phyloP scores from a whole-genome alignment of 2,888 invertebrate species.

The Cataglyphis cursor region DNA sequence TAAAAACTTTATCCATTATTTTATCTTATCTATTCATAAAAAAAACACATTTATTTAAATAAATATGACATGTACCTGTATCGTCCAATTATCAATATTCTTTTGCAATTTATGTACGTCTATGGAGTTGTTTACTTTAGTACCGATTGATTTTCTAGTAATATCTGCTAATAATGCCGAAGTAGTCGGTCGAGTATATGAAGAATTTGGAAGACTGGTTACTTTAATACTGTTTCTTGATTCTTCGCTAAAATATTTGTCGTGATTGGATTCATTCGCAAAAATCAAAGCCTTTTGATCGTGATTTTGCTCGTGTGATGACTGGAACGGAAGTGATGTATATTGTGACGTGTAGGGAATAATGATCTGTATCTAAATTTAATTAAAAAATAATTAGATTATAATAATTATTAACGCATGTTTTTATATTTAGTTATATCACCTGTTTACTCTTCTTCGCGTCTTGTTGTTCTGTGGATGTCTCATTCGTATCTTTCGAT shows the following conservation, averaged over 20 bases:
- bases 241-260: slow-evolving; percentile 84
- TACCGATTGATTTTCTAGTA: slow-evolving; percentile 73
- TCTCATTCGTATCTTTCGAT: not conserved
- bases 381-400: not conserved
- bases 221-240: slow-evolving; percentile 65
- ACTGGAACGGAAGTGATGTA: slow-evolving; percentile 88
- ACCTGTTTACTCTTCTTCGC: slow-evolving; percentile 82
- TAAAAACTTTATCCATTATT: not conserved
- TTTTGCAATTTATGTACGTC: slow-evolving; percentile 93
- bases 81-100: slow-evolving; percentile 95
- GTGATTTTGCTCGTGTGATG: slow-evolving; percentile 68
- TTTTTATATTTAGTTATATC: slow-evolving; percentile 5
- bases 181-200: not conserved
- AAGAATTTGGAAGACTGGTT: slow-evolving; percentile 71
- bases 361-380: slow-evolving; percentile 91
- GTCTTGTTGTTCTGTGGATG: slow-evolving; percentile 61
- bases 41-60: not conserved
- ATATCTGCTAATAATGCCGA: slow-evolving; percentile 76
- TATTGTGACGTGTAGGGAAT: slow-evolving; percentile 92
- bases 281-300: slow-evolving; percentile 45
- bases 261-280: slow-evolving; percentile 72
- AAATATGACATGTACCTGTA: slow-evolving; percentile 80
- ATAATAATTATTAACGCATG: not conserved
- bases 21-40: slow-evolving; percentile 3
- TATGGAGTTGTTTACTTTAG: slow-evolving; percentile 88